Evolutionary conservation across 1,140 invertebrate genomes (phyloP), one percentile per base, ranked within the genome.

Genomic region (Lasioglossum albipes): DNA sequence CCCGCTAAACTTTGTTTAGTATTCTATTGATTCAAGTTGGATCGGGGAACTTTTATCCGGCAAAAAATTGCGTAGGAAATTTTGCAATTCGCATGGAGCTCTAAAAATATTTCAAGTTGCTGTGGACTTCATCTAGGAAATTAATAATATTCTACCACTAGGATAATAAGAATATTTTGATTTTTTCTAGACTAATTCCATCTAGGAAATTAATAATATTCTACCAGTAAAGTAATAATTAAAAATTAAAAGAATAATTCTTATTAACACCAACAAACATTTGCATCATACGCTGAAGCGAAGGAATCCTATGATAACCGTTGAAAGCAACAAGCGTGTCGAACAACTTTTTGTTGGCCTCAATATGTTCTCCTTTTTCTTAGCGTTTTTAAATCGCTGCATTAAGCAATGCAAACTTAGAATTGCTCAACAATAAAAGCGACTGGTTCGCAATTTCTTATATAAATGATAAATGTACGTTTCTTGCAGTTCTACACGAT

Each of bases 1-100:
- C 57, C n/a, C n/a, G 20, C 57, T 59, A 59, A 59, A 59, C 57
- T n/a, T n/a, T 59, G 57, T 59, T 59, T 59, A 59, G 57, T n/a
- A 59, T 12, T 64, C 59, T 61, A 61, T 61, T 7, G 59, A 27
- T 61, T 12, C 22, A 2, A 4, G 59, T 27, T 27, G 9, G 0
- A 12, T 27, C 22, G 59, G 27, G 22, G 20, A 61, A 61, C 22
- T 61, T 27, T 22, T 27, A 22, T 27, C 22, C 2, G 12, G 10
- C 7, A 61, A 12, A 27, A 61, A 61, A 61, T 61, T 27, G 10
- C 12, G 22, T 61, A 27, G 12, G 3, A 61, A 61, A n/a, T 9
- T 0, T 27, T 27, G 4, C 12, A 61, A 27, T 27, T 61, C 5
- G 3, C 36, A 36, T 18, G 36, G 12, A 64, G 12, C 16, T 57